Conservation (phyloP, 2,888 invertebrate species). For the Pheosia gnoma region DNA sequence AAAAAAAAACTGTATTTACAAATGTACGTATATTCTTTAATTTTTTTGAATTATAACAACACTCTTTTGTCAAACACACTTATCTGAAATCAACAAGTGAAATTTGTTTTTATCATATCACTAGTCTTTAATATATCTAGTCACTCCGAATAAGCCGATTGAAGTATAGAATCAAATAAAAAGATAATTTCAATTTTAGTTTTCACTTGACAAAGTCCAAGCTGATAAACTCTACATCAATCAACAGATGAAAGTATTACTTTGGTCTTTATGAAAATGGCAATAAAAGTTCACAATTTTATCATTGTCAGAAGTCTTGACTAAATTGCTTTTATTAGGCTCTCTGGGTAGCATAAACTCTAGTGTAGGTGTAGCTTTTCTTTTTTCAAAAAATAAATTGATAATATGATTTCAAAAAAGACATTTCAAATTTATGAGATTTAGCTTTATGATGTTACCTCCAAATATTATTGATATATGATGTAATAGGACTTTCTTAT, state of each 20-base stretch:
- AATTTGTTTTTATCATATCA: too few species aligned
- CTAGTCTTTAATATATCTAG: background rate
- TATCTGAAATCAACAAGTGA: too few species aligned
- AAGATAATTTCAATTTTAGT: slow-evolving; percentile 13
- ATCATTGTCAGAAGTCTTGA: slow-evolving; percentile 8
- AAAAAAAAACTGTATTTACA: too few species aligned
- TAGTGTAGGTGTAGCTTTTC: background rate
- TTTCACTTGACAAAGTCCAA: slow-evolving; percentile 18
- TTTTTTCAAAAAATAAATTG: background rate
- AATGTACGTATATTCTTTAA: too few species aligned
- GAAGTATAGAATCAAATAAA: background rate
- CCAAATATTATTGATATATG: too few species aligned
- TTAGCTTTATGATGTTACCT: too few species aligned
- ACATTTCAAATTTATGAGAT: too few species aligned
- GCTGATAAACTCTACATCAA: slow-evolving; percentile 22
- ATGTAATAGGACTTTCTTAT: too few species aligned
- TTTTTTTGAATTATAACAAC: too few species aligned
- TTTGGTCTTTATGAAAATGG: slow-evolving; percentile 10
- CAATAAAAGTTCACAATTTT: slow-evolving; percentile 13
- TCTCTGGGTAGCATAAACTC: background rate
- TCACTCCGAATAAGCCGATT: background rate
- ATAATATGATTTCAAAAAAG: too few species aligned
- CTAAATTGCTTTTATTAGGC: slow-evolving; percentile 8
- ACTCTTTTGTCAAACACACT: too few species aligned
- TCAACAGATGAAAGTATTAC: slow-evolving; percentile 20